phyloP scores from a whole-genome alignment of 2,888 invertebrate genomes.

The Pyrrhosoma nymphula region DNA sequence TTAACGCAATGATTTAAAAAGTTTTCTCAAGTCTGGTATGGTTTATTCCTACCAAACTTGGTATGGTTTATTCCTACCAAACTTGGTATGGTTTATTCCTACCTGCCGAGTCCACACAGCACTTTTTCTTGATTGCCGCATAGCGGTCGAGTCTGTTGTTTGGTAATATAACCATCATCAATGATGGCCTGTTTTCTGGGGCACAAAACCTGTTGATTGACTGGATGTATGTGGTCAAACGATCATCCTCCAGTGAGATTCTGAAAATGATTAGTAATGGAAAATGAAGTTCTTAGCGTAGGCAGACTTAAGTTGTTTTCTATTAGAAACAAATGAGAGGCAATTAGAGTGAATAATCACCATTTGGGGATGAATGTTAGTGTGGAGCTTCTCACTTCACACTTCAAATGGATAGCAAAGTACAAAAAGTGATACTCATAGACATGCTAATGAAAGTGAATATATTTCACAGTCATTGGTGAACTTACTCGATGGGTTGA shows the following conservation, averaged over 20 bases:
- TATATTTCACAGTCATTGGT: too few relatives aligned
- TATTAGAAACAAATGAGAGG: conserved; percentile 19
- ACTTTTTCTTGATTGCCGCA: conserved; percentile 79
- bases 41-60: too few relatives aligned
- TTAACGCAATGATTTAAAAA: too few relatives aligned
- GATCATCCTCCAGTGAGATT: conserved; percentile 68
- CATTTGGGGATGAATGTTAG: neutral
- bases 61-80: too few relatives aligned
- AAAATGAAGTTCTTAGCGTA: conserved; percentile 7
- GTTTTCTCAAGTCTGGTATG: too few relatives aligned
- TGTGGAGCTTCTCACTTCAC: too few relatives aligned
- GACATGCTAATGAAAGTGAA: neutral
- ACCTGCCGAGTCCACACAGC: conserved; percentile 72
- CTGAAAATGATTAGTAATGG: neutral
- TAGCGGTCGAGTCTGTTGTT: conserved; percentile 79
- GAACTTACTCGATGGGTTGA: conserved; percentile 5
- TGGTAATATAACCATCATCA: conserved; percentile 78
- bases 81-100: neutral
- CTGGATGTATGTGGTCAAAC: conserved; percentile 66
- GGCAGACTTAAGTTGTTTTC: conserved; percentile 58
- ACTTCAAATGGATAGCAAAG: too few relatives aligned
- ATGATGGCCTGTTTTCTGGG: conserved; percentile 73
- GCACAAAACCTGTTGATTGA: conserved; percentile 68
- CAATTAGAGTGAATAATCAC: neutral
- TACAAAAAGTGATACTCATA: neutral